Base-by-base conservation (phyloP, 2,888 invertebrate genomes). In the Oligia strigilis region DNA sequence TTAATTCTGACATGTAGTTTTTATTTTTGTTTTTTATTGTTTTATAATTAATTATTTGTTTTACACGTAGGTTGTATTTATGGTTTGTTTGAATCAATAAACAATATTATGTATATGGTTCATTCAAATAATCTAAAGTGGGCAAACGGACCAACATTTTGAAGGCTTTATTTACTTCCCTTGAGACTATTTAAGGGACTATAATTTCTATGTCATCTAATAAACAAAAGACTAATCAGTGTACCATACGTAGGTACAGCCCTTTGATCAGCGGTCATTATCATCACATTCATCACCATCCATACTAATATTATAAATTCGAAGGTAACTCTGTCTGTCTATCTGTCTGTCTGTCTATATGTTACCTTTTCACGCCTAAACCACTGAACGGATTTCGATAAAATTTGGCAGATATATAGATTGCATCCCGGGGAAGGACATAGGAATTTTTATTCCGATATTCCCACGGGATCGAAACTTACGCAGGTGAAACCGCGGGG, bases 11-110 rank as follows among this genome's bases (percentile, higher is more conserved):
- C 40, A 70, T 84, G 52, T 70, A 17, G 49, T 62, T 74, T 43
- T 83, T 83, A 67, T 77, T 75, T 73, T 82, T 19, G 13, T 49
- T 74, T 80, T 79, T 76, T 43, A 67, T 72, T 14, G 6, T 74
- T 58, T 72, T 64, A 36, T 58, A 43, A 46, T 75, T 29, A 29
- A 29, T 29, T 40, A 0, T 60, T 13, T 58, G 6, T 52, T 43
- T 9, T n/a, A 36, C 23, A 52, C 29, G 43, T 14, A 14, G 11
- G 9, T 77, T 29, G 6, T 52, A n/a, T 49, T 62, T 8, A 43
- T 74, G 6, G 9, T 29, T 14, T 40, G 17, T 49, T 58, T 23
- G 11, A 79, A 80, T 49, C 6, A 5, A 67, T 55, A 40, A 58
- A 72, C 4, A 49, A 29, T 29, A 29, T 29, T 1, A 29, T 29